Evolutionary conservation across 2,797 vertebrate species (phyloP).

Genomic region (Neosilurus mollespiculum): DNA sequence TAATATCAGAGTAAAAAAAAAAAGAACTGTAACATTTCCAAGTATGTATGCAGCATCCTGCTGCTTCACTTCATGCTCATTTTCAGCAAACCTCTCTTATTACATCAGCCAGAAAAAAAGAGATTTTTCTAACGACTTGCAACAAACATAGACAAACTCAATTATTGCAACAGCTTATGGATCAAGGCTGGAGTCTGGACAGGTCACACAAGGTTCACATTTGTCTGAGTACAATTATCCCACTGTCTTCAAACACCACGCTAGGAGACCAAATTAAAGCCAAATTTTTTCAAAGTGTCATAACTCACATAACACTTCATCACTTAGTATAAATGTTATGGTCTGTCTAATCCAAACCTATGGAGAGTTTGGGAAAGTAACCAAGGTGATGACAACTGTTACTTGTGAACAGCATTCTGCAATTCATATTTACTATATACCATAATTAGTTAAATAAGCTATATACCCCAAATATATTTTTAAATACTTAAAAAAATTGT

Average conservation of each 20-base stretch:
- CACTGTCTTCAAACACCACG: conserved; percentile 31
- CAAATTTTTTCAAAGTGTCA: conserved; percentile 43
- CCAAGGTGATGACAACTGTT: conserved; percentile 4
- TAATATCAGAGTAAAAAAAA: neutral
- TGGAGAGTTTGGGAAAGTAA: neutral
- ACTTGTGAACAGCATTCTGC: neutral
- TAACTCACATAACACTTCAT: conserved; percentile 29
- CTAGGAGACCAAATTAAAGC: conserved; percentile 23
- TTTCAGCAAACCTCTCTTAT: conserved; percentile 9
- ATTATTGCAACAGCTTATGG: conserved; percentile 21
- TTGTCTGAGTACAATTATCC: conserved; percentile 44
- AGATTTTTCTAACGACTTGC: conserved; percentile 39
- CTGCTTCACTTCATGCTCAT: conserved; percentile 1
- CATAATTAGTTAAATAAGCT: neutral
- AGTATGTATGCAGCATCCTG: neutral
- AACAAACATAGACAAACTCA: conserved; percentile 44
- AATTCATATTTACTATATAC: neutral
- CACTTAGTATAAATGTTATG: neutral
- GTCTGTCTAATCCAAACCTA: neutral
- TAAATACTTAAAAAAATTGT: neutral
- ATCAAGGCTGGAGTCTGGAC: conserved; percentile 42
- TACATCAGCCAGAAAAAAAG: conserved; percentile 21
- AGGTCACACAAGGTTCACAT: conserved; percentile 26
- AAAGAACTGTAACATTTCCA: neutral
- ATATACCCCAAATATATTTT: no score